These are phyloP conservation scores for Troides aeacus DNA, from an alignment of 2,888 invertebrate genomes.

Conservation along the genomic window DNA sequence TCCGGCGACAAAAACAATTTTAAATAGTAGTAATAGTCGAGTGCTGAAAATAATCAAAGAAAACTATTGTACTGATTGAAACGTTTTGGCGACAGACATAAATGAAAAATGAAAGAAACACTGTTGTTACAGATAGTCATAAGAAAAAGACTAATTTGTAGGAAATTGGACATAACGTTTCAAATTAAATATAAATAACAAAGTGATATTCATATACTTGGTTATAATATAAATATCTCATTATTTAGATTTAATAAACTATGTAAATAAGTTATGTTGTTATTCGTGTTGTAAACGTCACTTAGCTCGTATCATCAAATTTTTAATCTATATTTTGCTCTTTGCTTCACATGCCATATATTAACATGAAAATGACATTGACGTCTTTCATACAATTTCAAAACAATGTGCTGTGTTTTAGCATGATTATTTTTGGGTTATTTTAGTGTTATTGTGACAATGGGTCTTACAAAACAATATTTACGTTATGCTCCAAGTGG, in stretches of 20 bases:
- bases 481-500: slow-evolving; percentile 91
- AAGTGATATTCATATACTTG: no score
- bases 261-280: no score
- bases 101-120: slow-evolving; percentile 1
- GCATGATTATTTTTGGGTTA: slow-evolving; percentile 21
- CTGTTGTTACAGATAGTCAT: background rate
- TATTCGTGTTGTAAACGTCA: background rate
- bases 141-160: background rate
- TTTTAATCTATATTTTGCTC: background rate
- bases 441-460: slow-evolving; percentile 47
- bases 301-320: background rate
- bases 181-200: no score
- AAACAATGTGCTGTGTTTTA: slow-evolving; percentile 32
- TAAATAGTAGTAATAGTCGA: background rate
- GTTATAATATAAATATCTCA: no score
- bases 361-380: background rate
- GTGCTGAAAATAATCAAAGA: slow-evolving; percentile 9
- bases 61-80: slow-evolving; percentile 2
- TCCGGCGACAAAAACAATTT: background rate
- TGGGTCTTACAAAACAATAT: slow-evolving; percentile 97
- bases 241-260: no score
- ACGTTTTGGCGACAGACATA: slow-evolving; percentile 5
- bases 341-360: background rate
- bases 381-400: slow-evolving; percentile 26
- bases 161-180: no score